phyloP scores from a whole-genome alignment of 2,797 vertebrate species.

The Takifugu rubripes region DNA sequence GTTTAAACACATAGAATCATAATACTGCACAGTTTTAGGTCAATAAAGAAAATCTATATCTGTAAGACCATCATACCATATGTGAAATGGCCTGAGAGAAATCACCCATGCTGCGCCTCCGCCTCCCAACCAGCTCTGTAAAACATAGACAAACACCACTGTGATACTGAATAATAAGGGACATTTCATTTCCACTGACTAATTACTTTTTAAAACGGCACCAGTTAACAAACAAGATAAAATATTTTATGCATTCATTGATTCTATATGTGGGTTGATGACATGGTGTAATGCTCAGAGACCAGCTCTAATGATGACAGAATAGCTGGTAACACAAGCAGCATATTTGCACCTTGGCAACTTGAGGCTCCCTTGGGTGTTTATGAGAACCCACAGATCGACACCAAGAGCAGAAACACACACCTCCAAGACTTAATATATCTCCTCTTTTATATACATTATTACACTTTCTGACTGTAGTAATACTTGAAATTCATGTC shows the following conservation, averaged over 20 bases:
- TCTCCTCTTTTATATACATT: neutral
- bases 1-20: no score
- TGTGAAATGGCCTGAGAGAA: slow-evolving; percentile 5
- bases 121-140: slow-evolving; percentile 5
- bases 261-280: neutral
- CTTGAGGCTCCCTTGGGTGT: slow-evolving; percentile 55
- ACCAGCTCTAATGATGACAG: slow-evolving; percentile 17
- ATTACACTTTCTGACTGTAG: neutral
- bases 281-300: slow-evolving; percentile 9
- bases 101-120: neutral
- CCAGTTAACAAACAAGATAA: neutral
- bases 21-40: no score
- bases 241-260: neutral
- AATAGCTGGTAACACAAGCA: slow-evolving; percentile 42
- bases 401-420: slow-evolving; percentile 4
- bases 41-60: neutral
- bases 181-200: no score
- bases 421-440: slow-evolving; percentile 7
- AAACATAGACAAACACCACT: neutral
- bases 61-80: slow-evolving; percentile 19
- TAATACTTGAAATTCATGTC: neutral
- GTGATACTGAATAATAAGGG: no score
- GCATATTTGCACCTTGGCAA: slow-evolving; percentile 50
- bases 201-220: neutral
- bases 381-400: slow-evolving; percentile 50